Evolutionary conservation across 1,140 invertebrate species (phyloP).

Genomic region (Calephelis virginiensis): DNA sequence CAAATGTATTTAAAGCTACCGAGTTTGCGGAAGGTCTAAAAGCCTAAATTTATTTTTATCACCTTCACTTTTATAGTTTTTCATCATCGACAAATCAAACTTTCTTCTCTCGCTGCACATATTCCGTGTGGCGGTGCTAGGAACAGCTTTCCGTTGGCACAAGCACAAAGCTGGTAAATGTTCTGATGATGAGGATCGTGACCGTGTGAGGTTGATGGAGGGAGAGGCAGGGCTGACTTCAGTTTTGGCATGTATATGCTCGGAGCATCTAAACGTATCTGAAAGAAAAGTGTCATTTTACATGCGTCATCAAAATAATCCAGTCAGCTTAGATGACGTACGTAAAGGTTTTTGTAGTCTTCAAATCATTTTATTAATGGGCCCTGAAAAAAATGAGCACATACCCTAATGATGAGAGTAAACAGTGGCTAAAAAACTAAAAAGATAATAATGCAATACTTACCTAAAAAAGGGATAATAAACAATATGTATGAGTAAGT

Average conservation of each 20-base stretch:
- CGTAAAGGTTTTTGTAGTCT: no score
- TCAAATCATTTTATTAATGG: no score
- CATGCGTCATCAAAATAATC: not conserved
- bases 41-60: no score
- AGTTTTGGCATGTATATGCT: slow-evolving; percentile 87
- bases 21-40: no score
- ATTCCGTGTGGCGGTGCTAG: slow-evolving; percentile 89
- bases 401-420: no score
- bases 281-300: slow-evolving; percentile 45
- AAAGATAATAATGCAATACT: no score
- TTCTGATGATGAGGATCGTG: slow-evolving; percentile 80
- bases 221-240: slow-evolving; percentile 81
- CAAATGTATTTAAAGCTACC: no score
- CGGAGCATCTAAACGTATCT: slow-evolving; percentile 81
- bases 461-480: no score
- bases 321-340: no score
- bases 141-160: slow-evolving; percentile 93
- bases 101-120: slow-evolving; percentile 81
- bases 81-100: slow-evolving; percentile 76
- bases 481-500: no score
- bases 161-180: slow-evolving; percentile 93
- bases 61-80: slow-evolving; percentile 4
- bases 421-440: no score
- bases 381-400: no score
- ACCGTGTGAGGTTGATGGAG: slow-evolving; percentile 61